phyloP scores from a whole-genome alignment of 1,140 invertebrate species.

The Diachasmimorpha longicaudata region DNA sequence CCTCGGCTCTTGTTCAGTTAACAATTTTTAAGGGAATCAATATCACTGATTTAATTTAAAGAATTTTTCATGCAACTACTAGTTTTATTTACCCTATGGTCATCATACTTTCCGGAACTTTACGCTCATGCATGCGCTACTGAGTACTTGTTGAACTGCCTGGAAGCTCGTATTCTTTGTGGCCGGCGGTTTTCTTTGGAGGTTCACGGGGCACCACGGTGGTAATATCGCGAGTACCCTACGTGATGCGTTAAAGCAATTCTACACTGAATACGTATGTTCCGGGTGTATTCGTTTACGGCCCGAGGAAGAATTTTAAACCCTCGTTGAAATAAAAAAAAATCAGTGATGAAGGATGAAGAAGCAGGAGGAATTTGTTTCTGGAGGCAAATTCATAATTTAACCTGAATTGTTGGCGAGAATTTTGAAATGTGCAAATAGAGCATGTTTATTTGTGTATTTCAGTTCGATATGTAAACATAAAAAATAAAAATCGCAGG shows the following conservation, averaged over 20 bases:
- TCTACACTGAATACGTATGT: not conserved
- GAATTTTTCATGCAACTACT: no score
- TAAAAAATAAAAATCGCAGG: not conserved
- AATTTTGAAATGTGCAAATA: no score
- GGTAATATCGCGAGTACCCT: not conserved
- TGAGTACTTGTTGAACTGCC: constrained; percentile 1
- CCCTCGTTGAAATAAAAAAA: not conserved
- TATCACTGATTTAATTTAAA: not conserved
- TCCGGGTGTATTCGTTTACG: not conserved
- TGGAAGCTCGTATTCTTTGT: constrained; percentile 2
- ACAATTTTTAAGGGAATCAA: not conserved
- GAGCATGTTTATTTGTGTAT: no score
- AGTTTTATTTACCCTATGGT: no score
- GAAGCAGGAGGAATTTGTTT: not conserved
- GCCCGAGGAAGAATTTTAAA: not conserved
- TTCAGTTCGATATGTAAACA: not conserved
- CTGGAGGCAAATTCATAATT: not conserved
- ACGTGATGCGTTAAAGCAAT: constrained; percentile 5
- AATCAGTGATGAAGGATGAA: not conserved
- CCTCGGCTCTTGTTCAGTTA: no score
- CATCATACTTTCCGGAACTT: not conserved
- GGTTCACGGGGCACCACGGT: not conserved
- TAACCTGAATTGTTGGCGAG: no score
- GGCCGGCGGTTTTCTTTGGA: not conserved
- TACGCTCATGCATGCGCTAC: not conserved